Evolutionary conservation across 1,140 invertebrate species (phyloP).

Genomic region (Venturia canescens): DNA sequence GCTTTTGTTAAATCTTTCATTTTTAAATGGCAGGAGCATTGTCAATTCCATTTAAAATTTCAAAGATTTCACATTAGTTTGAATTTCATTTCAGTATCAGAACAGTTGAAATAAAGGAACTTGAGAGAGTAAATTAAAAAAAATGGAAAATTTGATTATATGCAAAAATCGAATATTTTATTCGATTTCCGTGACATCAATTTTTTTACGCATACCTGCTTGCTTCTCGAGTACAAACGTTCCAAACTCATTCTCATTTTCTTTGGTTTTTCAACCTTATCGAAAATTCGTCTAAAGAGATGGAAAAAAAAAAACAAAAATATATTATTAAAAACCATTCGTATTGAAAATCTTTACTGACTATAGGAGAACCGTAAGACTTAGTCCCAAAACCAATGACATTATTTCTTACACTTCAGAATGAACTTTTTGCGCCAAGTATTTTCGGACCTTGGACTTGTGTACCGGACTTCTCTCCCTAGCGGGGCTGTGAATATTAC

Average conservation of each 20-base stretch:
- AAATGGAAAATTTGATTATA: too few species aligned
- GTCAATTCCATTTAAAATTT: too few species aligned
- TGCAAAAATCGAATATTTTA: too few species aligned
- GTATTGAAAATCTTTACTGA: too few species aligned
- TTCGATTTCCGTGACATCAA: neutral
- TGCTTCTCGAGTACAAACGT: constrained; percentile 67
- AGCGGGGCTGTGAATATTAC: constrained; percentile 54
- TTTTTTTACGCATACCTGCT: constrained; percentile 58
- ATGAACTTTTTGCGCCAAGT: constrained; percentile 53
- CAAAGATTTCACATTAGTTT: too few species aligned
- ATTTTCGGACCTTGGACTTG: constrained; percentile 59
- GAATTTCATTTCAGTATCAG: too few species aligned
- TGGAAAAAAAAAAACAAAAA: constrained; percentile 33
- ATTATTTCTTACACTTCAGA: constrained; percentile 58
- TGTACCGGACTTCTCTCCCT: constrained; percentile 63
- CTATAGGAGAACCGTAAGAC: too few species aligned
- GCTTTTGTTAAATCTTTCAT: too few species aligned
- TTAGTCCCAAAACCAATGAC: constrained; percentile 11
- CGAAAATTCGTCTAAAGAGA: constrained; percentile 57
- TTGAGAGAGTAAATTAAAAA: too few species aligned
- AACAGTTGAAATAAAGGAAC: too few species aligned
- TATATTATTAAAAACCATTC: neutral
- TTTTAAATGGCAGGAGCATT: too few species aligned
- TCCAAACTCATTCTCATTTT: constrained; percentile 71
- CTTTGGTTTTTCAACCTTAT: constrained; percentile 71